Evolutionary conservation across 2,113 vertebrate genomes (phyloP).

Genomic region (Bettongia penicillata): DNA sequence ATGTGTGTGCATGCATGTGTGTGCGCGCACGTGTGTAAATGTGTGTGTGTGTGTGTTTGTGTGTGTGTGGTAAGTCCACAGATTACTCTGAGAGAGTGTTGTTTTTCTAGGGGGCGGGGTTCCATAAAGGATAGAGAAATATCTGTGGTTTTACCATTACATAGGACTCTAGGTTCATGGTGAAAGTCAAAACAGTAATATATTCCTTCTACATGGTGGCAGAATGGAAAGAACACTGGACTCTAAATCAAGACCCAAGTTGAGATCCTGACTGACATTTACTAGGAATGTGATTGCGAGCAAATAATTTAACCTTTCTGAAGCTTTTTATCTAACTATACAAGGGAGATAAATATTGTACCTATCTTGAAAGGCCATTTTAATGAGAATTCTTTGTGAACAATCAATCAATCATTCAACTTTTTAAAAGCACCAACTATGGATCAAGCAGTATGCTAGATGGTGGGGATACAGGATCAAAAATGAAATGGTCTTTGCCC

Average conservation of each 20-base stretch:
- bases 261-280: not conserved
- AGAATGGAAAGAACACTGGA: not conserved
- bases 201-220: not conserved
- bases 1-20: not conserved
- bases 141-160: not conserved
- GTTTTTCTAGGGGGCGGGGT: not conserved
- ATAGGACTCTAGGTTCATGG: not conserved
- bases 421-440: not conserved
- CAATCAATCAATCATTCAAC: not conserved
- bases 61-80: not conserved
- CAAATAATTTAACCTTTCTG: not conserved
- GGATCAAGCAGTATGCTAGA: not conserved
- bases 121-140: not conserved
- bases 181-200: not conserved
- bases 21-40: too few relatives aligned
- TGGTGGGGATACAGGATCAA: not conserved
- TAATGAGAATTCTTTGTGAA: not conserved
- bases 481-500: not conserved
- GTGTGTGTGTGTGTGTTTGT: too few relatives aligned
- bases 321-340: not conserved
- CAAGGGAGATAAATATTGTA: not conserved
- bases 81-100: not conserved
- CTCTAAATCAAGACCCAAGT: not conserved
- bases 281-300: not conserved
- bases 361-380: not conserved